These are phyloP conservation scores for Brachionus angularis DNA, from an alignment of 1,140 invertebrate species.

Conservation along the genomic window DNA sequence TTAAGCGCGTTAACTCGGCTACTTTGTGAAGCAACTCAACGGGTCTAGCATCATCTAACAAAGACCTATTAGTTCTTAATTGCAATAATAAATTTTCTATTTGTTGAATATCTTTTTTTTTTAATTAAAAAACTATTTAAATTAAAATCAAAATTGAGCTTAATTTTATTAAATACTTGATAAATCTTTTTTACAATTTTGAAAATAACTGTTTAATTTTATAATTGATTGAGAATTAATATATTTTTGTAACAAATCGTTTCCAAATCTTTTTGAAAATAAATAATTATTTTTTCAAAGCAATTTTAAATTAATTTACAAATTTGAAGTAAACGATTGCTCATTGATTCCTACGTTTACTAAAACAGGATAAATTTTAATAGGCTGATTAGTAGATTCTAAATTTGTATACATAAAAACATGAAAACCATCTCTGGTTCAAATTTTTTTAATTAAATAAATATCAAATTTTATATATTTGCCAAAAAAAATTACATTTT, in stretches of 20 bases:
- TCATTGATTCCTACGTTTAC: conserved; percentile 42
- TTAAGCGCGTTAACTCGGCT: conserved; percentile 1
- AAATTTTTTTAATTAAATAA: background rate
- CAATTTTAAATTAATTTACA: background rate
- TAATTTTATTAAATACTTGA: too few species aligned
- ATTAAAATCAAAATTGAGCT: too few species aligned
- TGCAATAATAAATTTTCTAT: conserved; percentile 7
- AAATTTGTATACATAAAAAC: background rate
- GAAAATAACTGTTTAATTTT: conserved; percentile 28
- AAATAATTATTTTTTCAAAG: conserved; percentile 2
- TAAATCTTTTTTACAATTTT: background rate
- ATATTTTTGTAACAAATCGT: conserved; percentile 25
- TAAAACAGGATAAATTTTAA: conserved; percentile 33
- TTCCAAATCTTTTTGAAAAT: conserved; percentile 4
- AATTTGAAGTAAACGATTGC: conserved; percentile 22
- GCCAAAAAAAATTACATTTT: background rate
- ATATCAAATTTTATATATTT: background rate
- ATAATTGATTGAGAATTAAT: conserved; percentile 12
- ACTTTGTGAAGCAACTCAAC: conserved; percentile 29
- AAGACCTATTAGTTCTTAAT: conserved; percentile 14
- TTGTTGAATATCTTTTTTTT: conserved; percentile 7
- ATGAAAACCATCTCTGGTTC: conserved; percentile 41
- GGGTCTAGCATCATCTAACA: conserved; percentile 14
- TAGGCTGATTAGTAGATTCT: background rate
- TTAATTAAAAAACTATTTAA: background rate